Base-by-base conservation (phyloP, 2,797 vertebrate species). In the Trachops cirrhosus region DNA sequence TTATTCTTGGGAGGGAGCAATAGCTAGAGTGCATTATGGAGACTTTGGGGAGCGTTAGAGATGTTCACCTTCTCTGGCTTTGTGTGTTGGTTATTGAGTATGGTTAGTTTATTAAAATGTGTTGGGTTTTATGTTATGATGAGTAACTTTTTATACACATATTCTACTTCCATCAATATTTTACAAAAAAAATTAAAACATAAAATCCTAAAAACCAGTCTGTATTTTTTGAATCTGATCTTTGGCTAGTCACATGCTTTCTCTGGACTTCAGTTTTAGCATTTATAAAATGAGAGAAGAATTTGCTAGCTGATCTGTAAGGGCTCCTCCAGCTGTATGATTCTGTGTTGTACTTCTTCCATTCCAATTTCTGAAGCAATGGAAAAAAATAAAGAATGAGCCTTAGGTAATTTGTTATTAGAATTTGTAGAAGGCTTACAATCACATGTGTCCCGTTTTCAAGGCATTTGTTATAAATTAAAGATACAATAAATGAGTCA, bases 381-480 rank as follows among this genome's bases (percentile, higher is more conserved):
- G 16, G 2, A 73, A 59, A 91, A 41, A 68, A 46, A 44, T 8
- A 80, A 50, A 86, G 50, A 44, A 44, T 26, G 52, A 77, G 73
- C 24, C 41, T 73, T 41, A 37, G 57, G 32, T 46, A 32, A 89
- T 62, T 73, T 64, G 29, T 39, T 86, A 2, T 68, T 67, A 46
- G 39, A 89, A 79, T 84, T 67, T 74, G 32, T 89, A 89, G 83
- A 86, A 79, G 54, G n/a, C 78, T 93, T 54, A 89, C 11, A 39
- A 26, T 57, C 73, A 54, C 46, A 8, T 41, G n/a, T 68, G 44
- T 50, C n/a, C 54, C 54, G 41, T 71, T 91, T 92, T 89, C 41
- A 70, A 77, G 26, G 32, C 48, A 57, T 89, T 95, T 92, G 48
- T 92, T 89, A 52, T 57, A 86, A 94, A 74, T 96, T 95, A 86